phyloP scores from a whole-genome alignment of 2,113 vertebrate species.

The Bos indicus region DNA sequence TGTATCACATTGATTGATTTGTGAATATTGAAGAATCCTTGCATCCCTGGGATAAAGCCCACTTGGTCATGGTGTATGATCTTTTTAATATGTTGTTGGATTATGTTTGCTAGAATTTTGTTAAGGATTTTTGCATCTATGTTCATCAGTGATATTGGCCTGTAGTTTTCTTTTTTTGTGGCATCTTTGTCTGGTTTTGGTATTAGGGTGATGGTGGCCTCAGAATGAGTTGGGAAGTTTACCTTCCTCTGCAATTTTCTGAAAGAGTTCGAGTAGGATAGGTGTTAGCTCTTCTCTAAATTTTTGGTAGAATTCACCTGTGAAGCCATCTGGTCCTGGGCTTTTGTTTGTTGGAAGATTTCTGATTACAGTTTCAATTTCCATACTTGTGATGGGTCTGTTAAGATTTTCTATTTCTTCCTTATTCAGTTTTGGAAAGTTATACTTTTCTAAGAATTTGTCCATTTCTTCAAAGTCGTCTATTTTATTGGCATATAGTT shows the following conservation, averaged over 20 bases:
- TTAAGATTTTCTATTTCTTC: neutral
- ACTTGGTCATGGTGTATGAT: neutral
- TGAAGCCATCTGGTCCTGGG: neutral
- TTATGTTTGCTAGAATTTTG: neutral
- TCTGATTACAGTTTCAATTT: neutral
- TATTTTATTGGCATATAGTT: neutral
- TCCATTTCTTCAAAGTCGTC: neutral
- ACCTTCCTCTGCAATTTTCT: neutral
- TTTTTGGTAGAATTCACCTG: neutral
- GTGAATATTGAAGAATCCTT: neutral
- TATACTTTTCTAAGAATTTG: neutral
- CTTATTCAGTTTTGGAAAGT: neutral
- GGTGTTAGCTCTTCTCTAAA: neutral
- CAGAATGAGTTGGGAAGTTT: neutral
- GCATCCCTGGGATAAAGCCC: neutral
- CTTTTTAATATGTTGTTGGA: neutral
- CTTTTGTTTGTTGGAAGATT: neutral
- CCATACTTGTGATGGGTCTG: neutral
- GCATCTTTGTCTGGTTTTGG: neutral
- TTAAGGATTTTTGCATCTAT: neutral
- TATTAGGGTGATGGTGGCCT: neutral
- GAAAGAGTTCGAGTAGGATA: neutral
- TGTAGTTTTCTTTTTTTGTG: neutral
- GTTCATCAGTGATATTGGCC: neutral
- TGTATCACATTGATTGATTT: neutral